phyloP scores from a whole-genome alignment of 2,113 vertebrate species.

The Xiphophorus couchianus region DNA sequence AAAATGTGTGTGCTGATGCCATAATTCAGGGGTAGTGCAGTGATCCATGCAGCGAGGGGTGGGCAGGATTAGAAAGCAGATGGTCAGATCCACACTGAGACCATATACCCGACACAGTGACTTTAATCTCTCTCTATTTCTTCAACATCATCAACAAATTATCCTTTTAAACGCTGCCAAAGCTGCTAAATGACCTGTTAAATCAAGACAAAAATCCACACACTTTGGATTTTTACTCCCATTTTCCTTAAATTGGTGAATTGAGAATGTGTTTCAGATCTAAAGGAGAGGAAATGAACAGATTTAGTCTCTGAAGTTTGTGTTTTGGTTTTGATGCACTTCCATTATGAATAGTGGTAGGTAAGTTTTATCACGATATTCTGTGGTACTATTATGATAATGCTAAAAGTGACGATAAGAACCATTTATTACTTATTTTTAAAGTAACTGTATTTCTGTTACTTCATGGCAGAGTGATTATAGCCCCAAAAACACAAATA shows the following conservation, averaged over 20 bases:
- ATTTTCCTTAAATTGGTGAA: not conserved
- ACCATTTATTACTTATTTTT: too few relatives aligned
- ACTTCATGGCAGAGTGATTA: too few relatives aligned
- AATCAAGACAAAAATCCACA: not conserved
- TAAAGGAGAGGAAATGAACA: not conserved
- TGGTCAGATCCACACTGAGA: slow-evolving; percentile 54
- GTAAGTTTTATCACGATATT: too few relatives aligned
- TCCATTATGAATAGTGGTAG: not conserved
- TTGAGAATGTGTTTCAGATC: not conserved
- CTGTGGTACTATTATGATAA: too few relatives aligned
- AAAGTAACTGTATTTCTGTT: too few relatives aligned
- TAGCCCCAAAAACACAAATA: too few relatives aligned
- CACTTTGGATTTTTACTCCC: not conserved
- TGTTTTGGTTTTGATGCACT: not conserved
- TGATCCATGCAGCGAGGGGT: slow-evolving; percentile 27
- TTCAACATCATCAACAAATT: not conserved
- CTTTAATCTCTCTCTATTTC: not conserved
- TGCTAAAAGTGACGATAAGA: too few relatives aligned
- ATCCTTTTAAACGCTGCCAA: not conserved
- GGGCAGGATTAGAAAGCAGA: slow-evolving; percentile 58
- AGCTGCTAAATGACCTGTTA: not conserved
- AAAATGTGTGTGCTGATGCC: slow-evolving; percentile 25
- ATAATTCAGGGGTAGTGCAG: slow-evolving; percentile 59
- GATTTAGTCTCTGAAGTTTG: not conserved
- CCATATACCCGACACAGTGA: slow-evolving; percentile 2